These are phyloP conservation scores for Prionailurus bengalensis DNA, from an alignment of 2,113 vertebrate species.

Conservation along the genomic window DNA sequence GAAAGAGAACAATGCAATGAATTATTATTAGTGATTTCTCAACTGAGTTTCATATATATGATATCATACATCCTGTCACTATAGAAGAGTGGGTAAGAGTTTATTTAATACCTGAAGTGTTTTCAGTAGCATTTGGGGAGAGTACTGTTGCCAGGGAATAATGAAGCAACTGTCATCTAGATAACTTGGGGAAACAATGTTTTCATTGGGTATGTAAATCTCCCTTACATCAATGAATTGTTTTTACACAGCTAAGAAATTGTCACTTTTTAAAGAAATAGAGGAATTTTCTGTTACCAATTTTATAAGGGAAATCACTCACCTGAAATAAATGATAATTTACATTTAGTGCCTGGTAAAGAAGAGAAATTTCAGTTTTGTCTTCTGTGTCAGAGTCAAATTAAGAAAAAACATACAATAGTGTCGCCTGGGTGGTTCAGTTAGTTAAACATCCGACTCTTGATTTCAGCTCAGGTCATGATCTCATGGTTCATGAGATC, in stretches of 20 bases:
- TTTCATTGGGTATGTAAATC: constrained; percentile 31
- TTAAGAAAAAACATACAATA: not conserved
- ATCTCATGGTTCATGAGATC: no score
- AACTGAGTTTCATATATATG: constrained; percentile 9
- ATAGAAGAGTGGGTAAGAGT: not conserved
- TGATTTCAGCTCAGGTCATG: no score
- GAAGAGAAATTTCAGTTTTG: not conserved
- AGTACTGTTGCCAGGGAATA: not conserved
- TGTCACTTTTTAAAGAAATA: constrained; percentile 24
- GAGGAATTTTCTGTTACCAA: not conserved
- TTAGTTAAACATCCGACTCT: no score
- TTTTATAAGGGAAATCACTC: not conserved
- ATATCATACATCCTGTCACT: not conserved
- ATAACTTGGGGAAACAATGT: constrained; percentile 56
- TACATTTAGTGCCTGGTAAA: not conserved
- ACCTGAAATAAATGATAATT: not conserved
- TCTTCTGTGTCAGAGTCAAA: not conserved
- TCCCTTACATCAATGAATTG: not conserved
- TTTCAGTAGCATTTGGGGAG: constrained; percentile 23
- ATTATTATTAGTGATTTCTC: constrained; percentile 9
- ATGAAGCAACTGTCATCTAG: not conserved
- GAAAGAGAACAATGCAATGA: not conserved
- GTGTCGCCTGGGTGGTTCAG: no score
- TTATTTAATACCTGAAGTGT: constrained; percentile 50
- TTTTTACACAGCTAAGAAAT: not conserved